A percentile compares a stretch with the other conserved stretches of the same genome.
These are phyloP conservation scores for Drosophila jambulina DNA, from an alignment of 1,140 invertebrate genomes.

Conservation along the genomic window DNA sequence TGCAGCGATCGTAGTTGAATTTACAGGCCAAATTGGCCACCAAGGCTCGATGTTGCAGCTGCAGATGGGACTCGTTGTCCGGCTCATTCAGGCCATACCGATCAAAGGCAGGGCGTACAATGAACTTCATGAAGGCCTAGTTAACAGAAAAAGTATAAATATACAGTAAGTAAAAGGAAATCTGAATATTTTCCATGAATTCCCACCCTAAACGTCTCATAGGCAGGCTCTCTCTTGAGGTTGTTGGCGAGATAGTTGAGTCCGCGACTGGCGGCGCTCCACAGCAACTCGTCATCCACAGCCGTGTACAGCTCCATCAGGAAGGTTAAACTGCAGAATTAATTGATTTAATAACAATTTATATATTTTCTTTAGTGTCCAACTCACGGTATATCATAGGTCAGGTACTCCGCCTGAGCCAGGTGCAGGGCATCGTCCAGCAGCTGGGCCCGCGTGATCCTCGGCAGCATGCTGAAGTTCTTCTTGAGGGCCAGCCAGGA, in stretches of 20 bases:
- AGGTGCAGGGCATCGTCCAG: constrained; percentile 94
- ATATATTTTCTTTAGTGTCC: neutral
- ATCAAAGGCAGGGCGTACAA: constrained; percentile 78
- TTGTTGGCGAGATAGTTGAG: constrained; percentile 78
- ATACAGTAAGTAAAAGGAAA: neutral
- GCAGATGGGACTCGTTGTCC: constrained; percentile 83
- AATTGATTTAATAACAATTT: neutral
- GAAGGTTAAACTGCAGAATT: constrained; percentile 84
- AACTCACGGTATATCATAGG: constrained; percentile 86
- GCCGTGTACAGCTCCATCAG: constrained; percentile 69
- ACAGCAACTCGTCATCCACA: constrained; percentile 76
- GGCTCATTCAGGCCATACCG: constrained; percentile 82
- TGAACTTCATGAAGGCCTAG: constrained; percentile 82
- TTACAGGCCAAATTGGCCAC: constrained; percentile 86
- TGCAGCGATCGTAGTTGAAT: constrained; percentile 85
- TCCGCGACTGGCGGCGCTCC: constrained; percentile 71
- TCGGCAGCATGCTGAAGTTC: constrained; percentile 86
- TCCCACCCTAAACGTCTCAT: constrained; percentile 79
- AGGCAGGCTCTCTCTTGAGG: constrained; percentile 80
- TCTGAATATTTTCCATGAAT: neutral
- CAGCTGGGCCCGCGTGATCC: constrained; percentile 91
- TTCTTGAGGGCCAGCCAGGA: constrained; percentile 89
- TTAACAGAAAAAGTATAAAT: neutral
- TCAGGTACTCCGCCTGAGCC: constrained; percentile 87
- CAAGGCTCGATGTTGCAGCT: constrained; percentile 85